Base-by-base conservation (phyloP, 2,888 invertebrate genomes). In the Himalopsyche kuldschensis region DNA sequence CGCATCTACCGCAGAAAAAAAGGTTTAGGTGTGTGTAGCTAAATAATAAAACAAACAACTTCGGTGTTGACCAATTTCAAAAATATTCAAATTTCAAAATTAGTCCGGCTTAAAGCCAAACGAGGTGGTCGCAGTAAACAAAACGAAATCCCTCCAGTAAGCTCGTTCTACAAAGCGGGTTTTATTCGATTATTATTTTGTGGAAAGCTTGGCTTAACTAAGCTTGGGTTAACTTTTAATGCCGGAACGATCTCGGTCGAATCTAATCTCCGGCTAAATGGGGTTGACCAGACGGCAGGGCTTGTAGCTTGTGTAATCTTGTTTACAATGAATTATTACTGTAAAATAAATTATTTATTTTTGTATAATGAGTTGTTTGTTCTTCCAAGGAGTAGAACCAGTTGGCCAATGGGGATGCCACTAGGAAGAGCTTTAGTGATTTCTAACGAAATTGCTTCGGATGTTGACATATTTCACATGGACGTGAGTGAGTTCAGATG, bases 261-360 rank as follows among this genome's bases (percentile, higher is more conserved):
- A 84, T 85, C 80, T 84, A 85, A 85, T 84, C 81, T 83, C 24
- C 55, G 79, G 55, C 80, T 77, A 78, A 82, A 83, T 82, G 55
- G 83, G 80, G 82, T 82, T 82, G 82, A 85, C 80, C 83, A 78
- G 48, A 35, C 47, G 20, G 41, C 78, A 48, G 79, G 82, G 80
- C n/a, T 20, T 78, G 4, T 30, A 27, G 47, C 80, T 81, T 46
- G 31, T 35, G 63, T 78, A 63, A 35, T 35, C 32, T 76, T 17
- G 46, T 30, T 31, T 24, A 79, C 30, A 17, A 79, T 15, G 20
- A 47, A 47, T 47, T 78, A 41, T 15, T 4, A 32, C 2, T 6
- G 6, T 32, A 32, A n/a, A n/a, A n/a, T n/a, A n/a, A n/a, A n/a
- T n/a, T n/a, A n/a, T n/a, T n/a, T n/a, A n/a, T n/a, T n/a, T n/a